Evolutionary conservation across 2,113 vertebrate species (phyloP).

Genomic region (Cranoglanis bouderius): DNA sequence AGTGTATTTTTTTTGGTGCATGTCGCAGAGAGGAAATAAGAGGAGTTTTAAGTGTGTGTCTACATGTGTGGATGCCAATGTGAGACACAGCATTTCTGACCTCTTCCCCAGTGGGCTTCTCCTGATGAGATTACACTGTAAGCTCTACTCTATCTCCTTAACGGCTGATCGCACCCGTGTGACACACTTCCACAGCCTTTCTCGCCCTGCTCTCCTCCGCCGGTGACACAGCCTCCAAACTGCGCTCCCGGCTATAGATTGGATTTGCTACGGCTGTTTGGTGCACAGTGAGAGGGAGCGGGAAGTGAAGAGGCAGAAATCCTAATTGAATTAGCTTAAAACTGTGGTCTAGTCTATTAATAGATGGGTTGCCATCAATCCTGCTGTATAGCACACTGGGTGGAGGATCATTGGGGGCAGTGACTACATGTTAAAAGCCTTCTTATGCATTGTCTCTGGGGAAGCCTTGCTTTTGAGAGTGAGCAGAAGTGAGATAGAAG

Average conservation of each 20-base stretch:
- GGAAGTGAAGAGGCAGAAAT: slow-evolving; percentile 73
- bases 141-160: slow-evolving; percentile 49
- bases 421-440: slow-evolving; percentile 72
- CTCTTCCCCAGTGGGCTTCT: slow-evolving; percentile 47
- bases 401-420: slow-evolving; percentile 36
- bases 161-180: slow-evolving; percentile 47
- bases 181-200: slow-evolving; percentile 33
- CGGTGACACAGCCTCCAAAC: slow-evolving; percentile 36
- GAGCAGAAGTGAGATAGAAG: slow-evolving; percentile 12
- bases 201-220: slow-evolving; percentile 27
- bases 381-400: slow-evolving; percentile 48
- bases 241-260: slow-evolving; percentile 61
- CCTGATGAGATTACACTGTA: slow-evolving; percentile 57
- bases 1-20: background rate
- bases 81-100: slow-evolving; percentile 43
- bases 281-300: slow-evolving; percentile 40
- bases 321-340: slow-evolving; percentile 79
- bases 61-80: slow-evolving; percentile 5
- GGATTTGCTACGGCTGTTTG: slow-evolving; percentile 74
- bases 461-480: slow-evolving; percentile 60
- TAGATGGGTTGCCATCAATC: slow-evolving; percentile 76
- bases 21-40: background rate
- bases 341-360: slow-evolving; percentile 74
- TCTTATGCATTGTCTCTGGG: slow-evolving; percentile 67
- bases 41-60: background rate